These are phyloP conservation scores for Oceanodroma tethys DNA, from an alignment of 2,113 vertebrate species.

Conservation along the genomic window DNA sequence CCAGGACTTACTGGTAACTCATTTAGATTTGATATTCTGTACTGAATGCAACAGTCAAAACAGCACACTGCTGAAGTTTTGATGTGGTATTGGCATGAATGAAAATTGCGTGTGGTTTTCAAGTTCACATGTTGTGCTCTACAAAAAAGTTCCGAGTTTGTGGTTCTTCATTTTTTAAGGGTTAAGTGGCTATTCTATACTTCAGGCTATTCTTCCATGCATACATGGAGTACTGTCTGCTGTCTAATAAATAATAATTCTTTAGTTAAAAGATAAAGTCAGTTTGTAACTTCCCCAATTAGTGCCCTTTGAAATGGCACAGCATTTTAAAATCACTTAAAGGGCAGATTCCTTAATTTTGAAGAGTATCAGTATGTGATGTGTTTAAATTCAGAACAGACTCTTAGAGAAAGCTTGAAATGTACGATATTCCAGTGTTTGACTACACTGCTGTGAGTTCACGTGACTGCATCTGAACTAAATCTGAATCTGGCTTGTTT, in stretches of 20 bases:
- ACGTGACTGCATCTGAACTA: background rate
- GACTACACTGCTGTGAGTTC: background rate
- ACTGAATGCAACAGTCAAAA: background rate
- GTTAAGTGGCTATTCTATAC: background rate
- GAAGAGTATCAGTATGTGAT: background rate
- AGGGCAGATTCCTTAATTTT: background rate
- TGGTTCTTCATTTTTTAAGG: background rate
- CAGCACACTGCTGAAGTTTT: background rate
- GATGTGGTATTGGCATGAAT: background rate
- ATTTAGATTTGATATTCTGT: background rate
- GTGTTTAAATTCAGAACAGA: background rate
- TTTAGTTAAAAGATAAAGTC: background rate
- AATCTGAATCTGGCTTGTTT: background rate
- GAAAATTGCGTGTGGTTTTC: background rate
- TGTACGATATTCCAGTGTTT: background rate
- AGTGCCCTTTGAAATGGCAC: background rate
- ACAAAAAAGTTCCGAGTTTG: background rate
- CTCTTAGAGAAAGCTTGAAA: background rate
- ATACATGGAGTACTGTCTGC: background rate
- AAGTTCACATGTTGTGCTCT: background rate
- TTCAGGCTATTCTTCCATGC: background rate
- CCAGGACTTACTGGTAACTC: conserved; percentile 81
- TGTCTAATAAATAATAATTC: background rate
- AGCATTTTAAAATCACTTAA: background rate
- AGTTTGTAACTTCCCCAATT: background rate